These are phyloP conservation scores for Penaeus monodon DNA, from an alignment of 2,888 invertebrate genomes.

Conservation along the genomic window DNA sequence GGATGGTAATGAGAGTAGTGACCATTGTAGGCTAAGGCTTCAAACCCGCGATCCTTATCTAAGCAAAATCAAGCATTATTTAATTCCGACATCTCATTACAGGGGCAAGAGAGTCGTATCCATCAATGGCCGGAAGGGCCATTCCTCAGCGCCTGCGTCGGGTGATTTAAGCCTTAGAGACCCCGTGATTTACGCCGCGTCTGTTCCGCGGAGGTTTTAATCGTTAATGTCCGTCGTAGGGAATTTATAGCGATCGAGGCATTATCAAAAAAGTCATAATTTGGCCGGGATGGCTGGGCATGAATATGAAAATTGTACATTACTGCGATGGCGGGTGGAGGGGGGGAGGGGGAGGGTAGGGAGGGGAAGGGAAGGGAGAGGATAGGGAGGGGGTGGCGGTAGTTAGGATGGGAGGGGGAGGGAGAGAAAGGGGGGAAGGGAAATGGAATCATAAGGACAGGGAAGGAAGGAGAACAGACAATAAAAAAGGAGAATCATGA, in stretches of 20 bases:
- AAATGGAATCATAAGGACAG: no score
- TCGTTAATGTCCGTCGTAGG: constrained; percentile 54
- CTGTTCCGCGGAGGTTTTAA: constrained; percentile 25
- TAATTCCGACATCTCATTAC: constrained; percentile 58
- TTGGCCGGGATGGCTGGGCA: constrained; percentile 36
- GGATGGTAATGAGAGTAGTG: constrained; percentile 52
- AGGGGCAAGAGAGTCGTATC: constrained; percentile 39
- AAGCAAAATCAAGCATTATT: constrained; percentile 51
- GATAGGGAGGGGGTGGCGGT: background rate
- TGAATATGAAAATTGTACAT: constrained; percentile 59
- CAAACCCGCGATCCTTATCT: constrained; percentile 36
- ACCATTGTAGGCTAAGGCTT: constrained; percentile 45
- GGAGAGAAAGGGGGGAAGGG: background rate
- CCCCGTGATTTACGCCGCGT: background rate
- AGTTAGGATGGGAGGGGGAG: background rate
- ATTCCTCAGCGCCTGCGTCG: constrained; percentile 5
- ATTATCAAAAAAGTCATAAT: constrained; percentile 57
- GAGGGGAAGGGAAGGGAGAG: background rate
- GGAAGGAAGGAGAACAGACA: no score
- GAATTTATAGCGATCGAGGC: constrained; percentile 56
- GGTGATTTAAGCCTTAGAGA: constrained; percentile 10
- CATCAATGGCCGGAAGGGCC: constrained; percentile 11
- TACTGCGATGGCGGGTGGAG: constrained; percentile 13
- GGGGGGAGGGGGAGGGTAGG: background rate
- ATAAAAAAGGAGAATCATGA: no score